Evolutionary conservation across 1,140 invertebrate genomes (phyloP).

Genomic region (Habropoda laboriosa): DNA sequence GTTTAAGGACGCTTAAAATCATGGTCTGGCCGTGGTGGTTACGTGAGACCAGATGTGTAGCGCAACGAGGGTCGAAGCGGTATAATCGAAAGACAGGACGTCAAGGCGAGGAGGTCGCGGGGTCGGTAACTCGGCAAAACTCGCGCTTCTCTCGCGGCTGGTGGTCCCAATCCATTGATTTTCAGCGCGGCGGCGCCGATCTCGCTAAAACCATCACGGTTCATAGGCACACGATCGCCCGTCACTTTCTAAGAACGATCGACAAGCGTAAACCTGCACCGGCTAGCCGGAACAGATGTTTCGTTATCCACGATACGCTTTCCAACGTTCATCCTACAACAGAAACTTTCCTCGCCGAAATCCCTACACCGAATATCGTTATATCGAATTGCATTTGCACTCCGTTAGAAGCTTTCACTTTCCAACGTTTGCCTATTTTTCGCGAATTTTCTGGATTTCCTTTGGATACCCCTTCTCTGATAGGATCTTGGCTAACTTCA

Average conservation of each 20-base stretch:
- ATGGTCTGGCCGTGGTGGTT: slow-evolving; percentile 11
- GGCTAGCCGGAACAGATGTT: slow-evolving; percentile 19
- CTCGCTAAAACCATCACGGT: slow-evolving; percentile 41
- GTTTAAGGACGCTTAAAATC: slow-evolving; percentile 39
- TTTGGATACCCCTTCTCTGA: no score
- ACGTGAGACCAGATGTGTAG: slow-evolving; percentile 33
- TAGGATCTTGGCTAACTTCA: no score
- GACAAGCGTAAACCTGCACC: slow-evolving; percentile 22
- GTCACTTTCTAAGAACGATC: slow-evolving; percentile 49
- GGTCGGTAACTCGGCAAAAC: slow-evolving; percentile 52
- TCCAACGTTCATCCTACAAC: background rate
- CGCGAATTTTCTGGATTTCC: no score
- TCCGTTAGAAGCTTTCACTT: no score
- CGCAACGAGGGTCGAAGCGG: slow-evolving; percentile 20
- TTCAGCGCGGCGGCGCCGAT: slow-evolving; percentile 2
- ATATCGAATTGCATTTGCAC: background rate
- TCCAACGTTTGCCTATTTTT: no score
- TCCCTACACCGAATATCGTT: background rate
- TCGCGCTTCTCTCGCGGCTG: slow-evolving; percentile 59
- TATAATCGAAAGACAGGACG: slow-evolving; percentile 58
- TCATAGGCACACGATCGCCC: slow-evolving; percentile 24
- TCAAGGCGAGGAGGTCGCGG: slow-evolving; percentile 61
- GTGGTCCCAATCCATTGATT: slow-evolving; percentile 64
- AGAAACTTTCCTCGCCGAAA: background rate
- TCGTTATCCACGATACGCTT: slow-evolving; percentile 42